Evolutionary conservation across 2,797 vertebrate species (phyloP), one percentile per base, ranked within the genome.

Genomic region (Melopsittacus undulatus): DNA sequence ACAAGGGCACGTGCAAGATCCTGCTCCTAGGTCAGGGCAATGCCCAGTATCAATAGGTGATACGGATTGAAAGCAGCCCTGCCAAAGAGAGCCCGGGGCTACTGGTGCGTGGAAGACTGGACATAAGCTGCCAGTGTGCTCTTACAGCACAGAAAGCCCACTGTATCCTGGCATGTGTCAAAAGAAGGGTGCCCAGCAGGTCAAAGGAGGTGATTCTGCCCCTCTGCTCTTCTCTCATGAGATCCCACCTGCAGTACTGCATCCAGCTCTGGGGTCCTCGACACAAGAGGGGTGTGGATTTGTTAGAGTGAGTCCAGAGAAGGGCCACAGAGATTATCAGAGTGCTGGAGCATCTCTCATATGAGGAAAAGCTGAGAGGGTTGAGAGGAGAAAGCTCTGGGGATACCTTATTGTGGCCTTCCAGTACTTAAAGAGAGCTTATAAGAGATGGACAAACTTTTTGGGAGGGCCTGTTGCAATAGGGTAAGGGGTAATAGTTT

Each of bases 51-150:
- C 67, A 40, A 5, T 40, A 30, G 0, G 4, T 20, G 23, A 24
- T 63, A 56, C 52, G 40, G 7, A 11, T 67, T 0, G 2, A 46
- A 12, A 46, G 27, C 32, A 64, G 34, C 63, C n/a, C n/a, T 11
- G 7, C 9, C 13, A 22, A 42, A 30, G 29, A 49, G 27, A 51
- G 49, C 51, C 30, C 38, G 27, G 24, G 13, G 36, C 20, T 56
- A 43, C 20, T 43, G 32, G 22, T 40, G 51, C 5, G 11, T 75
- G 19, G 80, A 80, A 45, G 66, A 20, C 51, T n/a, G 42, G 13
- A 5, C 26, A 4, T 38, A 20, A n/a, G 30, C 6, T 1, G 8
- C 13, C 9, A 22, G 1, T 30, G 26, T 76, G 9, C 0, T 0
- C 32, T 76, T 23, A 22, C 7, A 51, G 36, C 38, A 9, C 22